phyloP scores from a whole-genome alignment of 2,113 vertebrate species.

The Circaetus gallicus region DNA sequence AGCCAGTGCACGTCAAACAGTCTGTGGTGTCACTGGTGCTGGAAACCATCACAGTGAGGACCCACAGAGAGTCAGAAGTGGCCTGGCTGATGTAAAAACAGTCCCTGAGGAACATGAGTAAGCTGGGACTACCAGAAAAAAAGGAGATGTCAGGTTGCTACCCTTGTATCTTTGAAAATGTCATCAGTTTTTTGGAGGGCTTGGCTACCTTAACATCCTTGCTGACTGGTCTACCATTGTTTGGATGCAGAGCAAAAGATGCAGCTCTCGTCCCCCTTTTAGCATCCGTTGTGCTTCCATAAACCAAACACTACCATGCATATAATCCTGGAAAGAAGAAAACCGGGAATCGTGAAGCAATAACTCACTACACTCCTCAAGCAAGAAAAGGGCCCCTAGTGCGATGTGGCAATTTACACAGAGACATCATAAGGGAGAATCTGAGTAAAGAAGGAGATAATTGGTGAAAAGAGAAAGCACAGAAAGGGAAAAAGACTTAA shows the following conservation, averaged over 20 bases:
- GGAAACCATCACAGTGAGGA: neutral
- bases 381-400: neutral
- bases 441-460: neutral
- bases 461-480: neutral
- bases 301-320: neutral
- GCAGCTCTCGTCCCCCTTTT: neutral
- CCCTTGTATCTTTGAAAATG: neutral
- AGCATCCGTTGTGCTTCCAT: neutral
- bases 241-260: neutral
- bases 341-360: neutral
- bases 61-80: neutral
- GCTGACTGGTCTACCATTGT: accelerated
- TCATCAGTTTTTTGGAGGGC: neutral
- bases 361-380: neutral
- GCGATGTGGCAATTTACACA: neutral
- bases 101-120: neutral
- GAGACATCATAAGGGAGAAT: neutral
- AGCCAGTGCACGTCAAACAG: neutral
- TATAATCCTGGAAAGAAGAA: neutral
- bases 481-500: neutral
- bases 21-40: neutral
- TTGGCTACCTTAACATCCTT: neutral
- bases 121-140: neutral
- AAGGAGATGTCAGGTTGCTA: accelerated
- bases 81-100: neutral